Conservation (phyloP, 2,888 invertebrate genomes). For the Oeneis ivallda region DNA sequence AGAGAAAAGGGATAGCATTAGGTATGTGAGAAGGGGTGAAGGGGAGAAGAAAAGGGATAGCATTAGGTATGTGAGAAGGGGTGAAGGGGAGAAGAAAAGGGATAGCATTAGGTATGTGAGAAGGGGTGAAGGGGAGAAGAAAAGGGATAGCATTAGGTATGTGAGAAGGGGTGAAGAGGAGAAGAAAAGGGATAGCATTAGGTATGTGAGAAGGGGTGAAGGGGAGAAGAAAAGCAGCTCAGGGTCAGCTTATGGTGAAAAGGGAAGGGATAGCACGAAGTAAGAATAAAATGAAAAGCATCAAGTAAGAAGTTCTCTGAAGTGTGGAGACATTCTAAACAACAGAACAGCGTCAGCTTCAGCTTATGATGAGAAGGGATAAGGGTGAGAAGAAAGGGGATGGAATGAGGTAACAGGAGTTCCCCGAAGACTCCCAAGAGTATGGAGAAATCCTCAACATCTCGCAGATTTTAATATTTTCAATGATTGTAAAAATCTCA, state of each 20-base stretch:
- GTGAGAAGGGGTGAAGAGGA: neutral
- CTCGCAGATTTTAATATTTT: too few species aligned
- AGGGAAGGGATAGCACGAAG: neutral
- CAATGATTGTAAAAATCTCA: too few species aligned
- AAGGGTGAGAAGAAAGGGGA: too few species aligned
- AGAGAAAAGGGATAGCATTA: too few species aligned
- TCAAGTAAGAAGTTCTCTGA: neutral
- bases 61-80: neutral
- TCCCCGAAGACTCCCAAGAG: too few species aligned
- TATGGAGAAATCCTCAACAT: too few species aligned
- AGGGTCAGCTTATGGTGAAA: conserved; percentile 91
- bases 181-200: too few species aligned
- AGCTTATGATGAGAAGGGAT: conserved; percentile 81
- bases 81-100: neutral
- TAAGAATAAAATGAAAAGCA: neutral
- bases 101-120: neutral
- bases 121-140: neutral
- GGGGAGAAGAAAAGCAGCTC: conserved; percentile 82
- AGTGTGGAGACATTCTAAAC: neutral
- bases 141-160: conserved; percentile 65
- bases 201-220: too few species aligned
- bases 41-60: too few species aligned
- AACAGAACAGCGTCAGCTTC: conserved; percentile 88
- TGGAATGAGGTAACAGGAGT: too few species aligned
- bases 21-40: too few species aligned